phyloP scores from a whole-genome alignment of 2,113 vertebrate species.

The Murina feae region DNA sequence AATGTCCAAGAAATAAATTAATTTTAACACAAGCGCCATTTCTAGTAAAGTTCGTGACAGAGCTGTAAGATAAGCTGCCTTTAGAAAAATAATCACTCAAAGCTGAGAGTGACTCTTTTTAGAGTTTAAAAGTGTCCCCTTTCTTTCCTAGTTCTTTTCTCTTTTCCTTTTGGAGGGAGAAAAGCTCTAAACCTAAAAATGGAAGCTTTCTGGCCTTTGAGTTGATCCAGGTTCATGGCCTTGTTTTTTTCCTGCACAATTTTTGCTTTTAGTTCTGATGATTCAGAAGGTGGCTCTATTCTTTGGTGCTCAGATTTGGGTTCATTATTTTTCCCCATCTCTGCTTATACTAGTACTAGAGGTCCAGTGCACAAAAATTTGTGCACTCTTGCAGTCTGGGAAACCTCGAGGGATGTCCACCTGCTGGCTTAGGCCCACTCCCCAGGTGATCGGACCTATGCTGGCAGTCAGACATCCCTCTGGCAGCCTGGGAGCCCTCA shows the following conservation, averaged over 20 bases:
- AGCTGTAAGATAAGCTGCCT: background rate
- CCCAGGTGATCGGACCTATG: no score
- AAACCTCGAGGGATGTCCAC: no score
- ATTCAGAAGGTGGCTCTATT: background rate
- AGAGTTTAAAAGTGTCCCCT: background rate
- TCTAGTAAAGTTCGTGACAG: background rate
- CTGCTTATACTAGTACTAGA: background rate
- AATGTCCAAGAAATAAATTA: background rate
- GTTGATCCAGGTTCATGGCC: background rate
- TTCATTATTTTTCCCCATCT: background rate
- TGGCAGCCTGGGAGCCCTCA: no score
- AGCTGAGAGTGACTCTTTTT: background rate
- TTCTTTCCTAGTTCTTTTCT: background rate
- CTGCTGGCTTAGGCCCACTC: no score
- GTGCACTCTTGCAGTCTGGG: no score
- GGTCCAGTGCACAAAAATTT: no score
- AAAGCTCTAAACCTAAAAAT: background rate
- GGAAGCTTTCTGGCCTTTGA: background rate
- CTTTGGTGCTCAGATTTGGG: background rate
- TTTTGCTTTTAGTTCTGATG: background rate
- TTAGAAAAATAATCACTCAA: constrained; percentile 12
- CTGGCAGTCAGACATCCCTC: no score
- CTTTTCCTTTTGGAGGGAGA: background rate
- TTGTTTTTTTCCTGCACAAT: background rate
- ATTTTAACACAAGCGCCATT: background rate